These are phyloP conservation scores for Steinernema carpocapsae DNA, from an alignment of 2,888 invertebrate species.

Conservation along the genomic window DNA sequence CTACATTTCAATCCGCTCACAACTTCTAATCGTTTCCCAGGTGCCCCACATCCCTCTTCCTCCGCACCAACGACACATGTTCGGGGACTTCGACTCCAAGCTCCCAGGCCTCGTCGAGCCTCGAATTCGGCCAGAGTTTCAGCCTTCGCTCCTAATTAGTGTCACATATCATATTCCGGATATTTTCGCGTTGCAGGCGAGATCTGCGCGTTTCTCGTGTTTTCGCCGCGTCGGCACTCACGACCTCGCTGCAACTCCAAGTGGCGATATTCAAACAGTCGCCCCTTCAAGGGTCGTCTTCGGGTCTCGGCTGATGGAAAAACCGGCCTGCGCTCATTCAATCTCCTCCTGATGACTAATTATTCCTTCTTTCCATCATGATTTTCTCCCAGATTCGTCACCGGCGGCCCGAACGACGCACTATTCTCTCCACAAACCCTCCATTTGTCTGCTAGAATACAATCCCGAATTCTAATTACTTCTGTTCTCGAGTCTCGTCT, in stretches of 20 bases:
- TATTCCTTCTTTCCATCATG: conserved; percentile 1
- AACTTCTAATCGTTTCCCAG: no score
- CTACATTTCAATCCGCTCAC: no score
- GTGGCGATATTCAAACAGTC: conserved; percentile 27
- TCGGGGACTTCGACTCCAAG: no score
- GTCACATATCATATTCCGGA: conserved; percentile 6
- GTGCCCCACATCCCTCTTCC: no score
- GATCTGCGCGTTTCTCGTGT: not conserved
- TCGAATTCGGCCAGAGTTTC: not conserved
- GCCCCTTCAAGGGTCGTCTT: conserved; percentile 8
- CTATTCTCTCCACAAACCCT: not conserved
- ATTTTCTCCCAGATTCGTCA: not conserved
- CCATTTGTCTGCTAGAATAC: not conserved
- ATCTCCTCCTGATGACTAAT: conserved; percentile 18
- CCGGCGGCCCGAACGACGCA: not conserved
- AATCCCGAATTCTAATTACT: no score
- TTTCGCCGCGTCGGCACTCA: not conserved
- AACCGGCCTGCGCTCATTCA: not conserved
- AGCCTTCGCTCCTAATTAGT: not conserved
- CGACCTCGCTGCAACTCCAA: conserved; percentile 6
- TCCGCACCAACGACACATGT: no score
- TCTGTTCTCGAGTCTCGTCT: not conserved
- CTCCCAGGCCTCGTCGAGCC: not conserved
- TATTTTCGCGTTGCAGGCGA: conserved; percentile 1
- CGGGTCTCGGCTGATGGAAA: not conserved